Conservation (phyloP, 2,888 invertebrate genomes). For the Cabera pusaria region DNA sequence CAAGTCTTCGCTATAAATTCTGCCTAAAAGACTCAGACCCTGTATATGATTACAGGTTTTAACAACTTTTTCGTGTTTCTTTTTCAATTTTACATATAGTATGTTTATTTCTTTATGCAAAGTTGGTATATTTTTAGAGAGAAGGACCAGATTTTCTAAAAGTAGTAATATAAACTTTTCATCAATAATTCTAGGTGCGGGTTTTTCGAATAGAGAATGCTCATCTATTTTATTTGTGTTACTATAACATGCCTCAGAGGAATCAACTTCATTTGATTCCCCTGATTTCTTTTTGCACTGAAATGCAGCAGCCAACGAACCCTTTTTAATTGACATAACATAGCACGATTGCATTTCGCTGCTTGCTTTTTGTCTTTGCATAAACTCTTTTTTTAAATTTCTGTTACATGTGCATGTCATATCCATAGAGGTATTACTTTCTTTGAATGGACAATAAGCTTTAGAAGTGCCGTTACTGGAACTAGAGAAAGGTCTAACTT, state of each 20-base stretch:
- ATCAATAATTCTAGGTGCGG: slow-evolving; percentile 52
- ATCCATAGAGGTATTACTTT: no score
- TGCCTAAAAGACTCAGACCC: slow-evolving; percentile 57
- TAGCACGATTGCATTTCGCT: slow-evolving; percentile 57
- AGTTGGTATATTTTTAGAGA: slow-evolving; percentile 55
- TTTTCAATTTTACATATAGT: slow-evolving; percentile 53
- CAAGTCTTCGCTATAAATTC: slow-evolving; percentile 54
- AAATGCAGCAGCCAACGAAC: slow-evolving; percentile 29
- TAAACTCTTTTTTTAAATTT: no score
- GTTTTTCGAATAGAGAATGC: slow-evolving; percentile 18
- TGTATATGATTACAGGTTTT: slow-evolving; percentile 41
- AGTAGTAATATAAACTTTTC: slow-evolving; percentile 64
- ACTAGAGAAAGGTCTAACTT: slow-evolving; percentile 48
- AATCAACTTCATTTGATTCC: slow-evolving; percentile 20
- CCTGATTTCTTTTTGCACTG: slow-evolving; percentile 40
- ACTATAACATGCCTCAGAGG: no score
- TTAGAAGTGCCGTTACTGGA: slow-evolving; percentile 54
- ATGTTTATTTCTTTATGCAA: slow-evolving; percentile 59
- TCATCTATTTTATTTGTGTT: not conserved
- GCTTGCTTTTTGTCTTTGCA: no score
- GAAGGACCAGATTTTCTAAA: slow-evolving; percentile 56
- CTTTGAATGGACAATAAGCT: slow-evolving; percentile 37
- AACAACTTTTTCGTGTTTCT: slow-evolving; percentile 51
- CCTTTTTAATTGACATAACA: slow-evolving; percentile 53
- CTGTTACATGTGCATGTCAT: no score